Percentiles rank a stretch among this genome's conserved stretches.
Evolutionary conservation across 37 sponge, comb jelly and placozoan species (phyloP).

Genomic region (Geodia barretti): DNA sequence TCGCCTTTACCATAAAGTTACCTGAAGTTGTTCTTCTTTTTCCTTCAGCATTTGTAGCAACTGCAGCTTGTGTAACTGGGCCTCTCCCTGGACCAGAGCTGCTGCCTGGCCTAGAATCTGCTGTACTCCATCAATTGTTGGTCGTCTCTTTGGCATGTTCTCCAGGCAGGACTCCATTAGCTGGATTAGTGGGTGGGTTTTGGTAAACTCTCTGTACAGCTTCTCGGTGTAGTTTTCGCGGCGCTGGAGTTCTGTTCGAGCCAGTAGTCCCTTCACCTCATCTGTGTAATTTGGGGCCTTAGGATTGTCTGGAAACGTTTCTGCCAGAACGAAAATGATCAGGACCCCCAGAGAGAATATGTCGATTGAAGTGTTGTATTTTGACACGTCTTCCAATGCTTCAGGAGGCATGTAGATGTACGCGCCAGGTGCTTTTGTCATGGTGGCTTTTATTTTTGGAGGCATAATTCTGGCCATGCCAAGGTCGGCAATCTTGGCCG

Average conservation of each 20-base stretch:
- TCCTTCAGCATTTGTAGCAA: no score
- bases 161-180: slow-evolving; percentile 23
- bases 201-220: no score
- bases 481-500: slow-evolving; percentile 38
- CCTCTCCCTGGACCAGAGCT: no score
- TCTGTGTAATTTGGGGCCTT: no score
- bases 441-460: neutral
- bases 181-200: no score
- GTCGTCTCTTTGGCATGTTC: slow-evolving; percentile 21
- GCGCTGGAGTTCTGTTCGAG: slow-evolving; percentile 36
- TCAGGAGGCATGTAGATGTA: slow-evolving; percentile 22
- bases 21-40: no score
- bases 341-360: slow-evolving; percentile 16
- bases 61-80: no score
- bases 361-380: slow-evolving; percentile 14
- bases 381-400: neutral
- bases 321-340: neutral
- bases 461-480: neutral
- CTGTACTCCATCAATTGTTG: slow-evolving; percentile 17
- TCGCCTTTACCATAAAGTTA: no score
- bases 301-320: neutral
- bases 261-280: neutral
- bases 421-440: slow-evolving; percentile 8
- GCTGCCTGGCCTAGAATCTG: no score
- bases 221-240: no score